phyloP scores from a whole-genome alignment of 2,113 vertebrate species.

The Hiodon alosoides region DNA sequence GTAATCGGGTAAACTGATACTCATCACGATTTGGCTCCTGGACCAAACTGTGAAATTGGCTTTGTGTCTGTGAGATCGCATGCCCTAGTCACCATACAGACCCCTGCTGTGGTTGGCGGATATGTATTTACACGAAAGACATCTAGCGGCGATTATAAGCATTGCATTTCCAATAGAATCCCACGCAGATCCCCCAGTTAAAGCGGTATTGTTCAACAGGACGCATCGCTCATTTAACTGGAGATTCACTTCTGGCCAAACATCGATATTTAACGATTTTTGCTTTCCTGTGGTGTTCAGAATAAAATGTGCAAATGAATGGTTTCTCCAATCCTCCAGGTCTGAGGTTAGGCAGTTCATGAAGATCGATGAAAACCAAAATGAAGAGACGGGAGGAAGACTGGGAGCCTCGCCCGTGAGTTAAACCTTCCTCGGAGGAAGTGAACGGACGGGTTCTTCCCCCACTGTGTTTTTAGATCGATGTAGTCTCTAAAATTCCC shows the following conservation, averaged over 20 bases:
- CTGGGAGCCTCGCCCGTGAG: conserved; percentile 45
- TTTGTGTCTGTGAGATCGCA: too few species aligned
- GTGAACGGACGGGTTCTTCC: not conserved
- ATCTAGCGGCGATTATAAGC: conserved; percentile 5
- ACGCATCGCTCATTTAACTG: not conserved
- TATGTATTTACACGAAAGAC: not conserved
- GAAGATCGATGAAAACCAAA: conserved; percentile 66
- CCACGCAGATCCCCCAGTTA: not conserved
- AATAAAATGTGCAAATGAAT: not conserved
- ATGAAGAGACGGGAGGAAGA: conserved; percentile 46
- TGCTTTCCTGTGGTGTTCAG: not conserved
- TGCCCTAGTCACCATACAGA: too few species aligned
- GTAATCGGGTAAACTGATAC: too few species aligned
- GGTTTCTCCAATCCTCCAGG: conserved; percentile 38
- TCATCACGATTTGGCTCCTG: too few species aligned
- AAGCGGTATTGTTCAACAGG: not conserved
- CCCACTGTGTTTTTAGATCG: not conserved
- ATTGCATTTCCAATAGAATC: not conserved
- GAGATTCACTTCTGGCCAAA: not conserved
- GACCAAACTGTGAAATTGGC: too few species aligned
- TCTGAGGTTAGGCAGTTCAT: conserved; percentile 63
- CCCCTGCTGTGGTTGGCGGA: not conserved
- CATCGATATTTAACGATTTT: not conserved
- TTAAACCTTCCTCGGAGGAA: not conserved
- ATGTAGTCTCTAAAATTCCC: not conserved